A percentile compares a stretch with the other conserved stretches of the same genome.
Conservation (phyloP, 2,888 invertebrate genomes). For the Thereva unica region DNA sequence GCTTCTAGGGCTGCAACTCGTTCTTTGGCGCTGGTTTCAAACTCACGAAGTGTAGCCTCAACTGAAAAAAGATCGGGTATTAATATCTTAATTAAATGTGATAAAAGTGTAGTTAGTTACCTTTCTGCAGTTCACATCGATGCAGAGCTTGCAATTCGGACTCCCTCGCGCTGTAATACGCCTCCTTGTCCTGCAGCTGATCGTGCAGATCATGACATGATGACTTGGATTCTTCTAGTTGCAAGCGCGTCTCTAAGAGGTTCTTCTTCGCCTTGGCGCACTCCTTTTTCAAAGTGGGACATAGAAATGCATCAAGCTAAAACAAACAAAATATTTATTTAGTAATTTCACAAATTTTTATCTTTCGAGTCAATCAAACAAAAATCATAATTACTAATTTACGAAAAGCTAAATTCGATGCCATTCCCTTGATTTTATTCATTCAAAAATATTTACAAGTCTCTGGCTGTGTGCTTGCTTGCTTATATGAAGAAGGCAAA, state of each 20-base stretch:
- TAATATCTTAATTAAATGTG: neutral
- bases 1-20: constrained; percentile 50
- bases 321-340: constrained; percentile 36
- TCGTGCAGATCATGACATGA: constrained; percentile 53
- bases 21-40: constrained; percentile 51
- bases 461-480: too few relatives aligned
- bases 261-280: constrained; percentile 47
- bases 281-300: constrained; percentile 50
- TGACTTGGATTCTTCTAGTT: constrained; percentile 51
- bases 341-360: neutral
- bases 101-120: constrained; percentile 44
- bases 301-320: constrained; percentile 55
- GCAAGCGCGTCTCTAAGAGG: constrained; percentile 48
- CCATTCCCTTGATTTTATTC: too few relatives aligned
- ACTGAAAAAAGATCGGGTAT: constrained; percentile 55
- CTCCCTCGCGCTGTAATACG: constrained; percentile 51
- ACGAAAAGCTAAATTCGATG: too few relatives aligned
- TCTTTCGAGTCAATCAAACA: neutral
- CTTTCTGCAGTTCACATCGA: constrained; percentile 54
- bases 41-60: constrained; percentile 61
- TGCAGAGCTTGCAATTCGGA: constrained; percentile 52
- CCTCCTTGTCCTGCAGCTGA: constrained; percentile 53
- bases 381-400: neutral
- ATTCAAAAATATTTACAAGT: too few relatives aligned
- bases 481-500: too few relatives aligned